A percentile compares a stretch with the other conserved stretches of the same genome.
Conservation (phyloP, 2,888 invertebrate genomes). For the Eupeodes luniger region DNA sequence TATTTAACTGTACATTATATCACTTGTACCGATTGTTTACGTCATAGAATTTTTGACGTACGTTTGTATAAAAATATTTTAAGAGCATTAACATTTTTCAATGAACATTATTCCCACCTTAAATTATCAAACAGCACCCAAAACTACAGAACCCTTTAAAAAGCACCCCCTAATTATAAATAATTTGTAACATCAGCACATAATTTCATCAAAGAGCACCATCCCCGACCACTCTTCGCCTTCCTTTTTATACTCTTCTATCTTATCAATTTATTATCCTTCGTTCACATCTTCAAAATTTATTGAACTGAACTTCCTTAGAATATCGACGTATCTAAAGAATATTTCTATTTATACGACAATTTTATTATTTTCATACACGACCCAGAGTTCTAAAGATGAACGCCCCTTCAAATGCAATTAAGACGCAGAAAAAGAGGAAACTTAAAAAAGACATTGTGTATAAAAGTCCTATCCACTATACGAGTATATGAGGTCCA, state of each 20-base stretch:
- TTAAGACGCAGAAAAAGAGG: constrained; percentile 46
- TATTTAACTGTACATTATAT: no score
- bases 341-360: not conserved
- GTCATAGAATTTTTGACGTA: no score
- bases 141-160: not conserved
- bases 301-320: constrained; percentile 41
- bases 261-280: constrained; percentile 36
- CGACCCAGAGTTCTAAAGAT: constrained; percentile 7
- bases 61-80: no score
- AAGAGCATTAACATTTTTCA: no score
- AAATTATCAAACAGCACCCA: not conserved
- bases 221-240: not conserved
- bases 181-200: constrained; percentile 14
- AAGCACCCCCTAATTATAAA: not conserved
- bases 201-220: not conserved
- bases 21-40: no score
- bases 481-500: constrained; percentile 8
- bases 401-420: constrained; percentile 68
- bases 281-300: constrained; percentile 16
- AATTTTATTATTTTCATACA: constrained; percentile 46
- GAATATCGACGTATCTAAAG: not conserved
- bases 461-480: constrained; percentile 18
- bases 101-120: no score
- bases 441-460: constrained; percentile 31
- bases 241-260: not conserved